These are phyloP conservation scores for Desoria tigrina DNA, from an alignment of 2,888 invertebrate genomes.

Conservation along the genomic window DNA sequence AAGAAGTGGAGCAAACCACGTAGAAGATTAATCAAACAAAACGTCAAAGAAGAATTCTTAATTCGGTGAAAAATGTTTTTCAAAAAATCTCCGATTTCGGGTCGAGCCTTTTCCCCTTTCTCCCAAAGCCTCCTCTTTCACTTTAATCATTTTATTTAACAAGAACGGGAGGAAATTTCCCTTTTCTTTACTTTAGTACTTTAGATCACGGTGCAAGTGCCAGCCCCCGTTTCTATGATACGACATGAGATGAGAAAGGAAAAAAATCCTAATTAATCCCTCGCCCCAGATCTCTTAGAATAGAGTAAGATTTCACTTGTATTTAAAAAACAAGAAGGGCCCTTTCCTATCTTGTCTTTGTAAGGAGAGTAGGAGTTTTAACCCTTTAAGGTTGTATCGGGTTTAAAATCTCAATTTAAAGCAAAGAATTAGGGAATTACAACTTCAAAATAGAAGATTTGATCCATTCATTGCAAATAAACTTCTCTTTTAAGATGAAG, in stretches of 20 bases:
- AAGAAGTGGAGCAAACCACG: constrained; percentile 9
- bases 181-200: constrained; percentile 7
- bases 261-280: constrained; percentile 22
- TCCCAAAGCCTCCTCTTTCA: constrained; percentile 1
- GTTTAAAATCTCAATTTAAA: too few species aligned
- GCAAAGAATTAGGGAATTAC: too few species aligned
- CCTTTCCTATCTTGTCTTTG: not conserved
- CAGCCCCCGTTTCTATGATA: not conserved
- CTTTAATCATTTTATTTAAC: constrained; percentile 12
- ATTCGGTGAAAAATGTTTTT: constrained; percentile 18
- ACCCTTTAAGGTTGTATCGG: too few species aligned
- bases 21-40: constrained; percentile 19
- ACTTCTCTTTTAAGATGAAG: too few species aligned
- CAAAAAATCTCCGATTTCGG: constrained; percentile 12
- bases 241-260: constrained; percentile 17
- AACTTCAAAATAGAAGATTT: too few species aligned
- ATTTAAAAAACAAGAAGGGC: constrained; percentile 23
- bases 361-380: too few species aligned
- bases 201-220: not conserved
- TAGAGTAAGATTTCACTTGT: constrained; percentile 6
- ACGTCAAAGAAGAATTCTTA: constrained; percentile 22
- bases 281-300: constrained; percentile 16
- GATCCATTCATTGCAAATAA: too few species aligned
- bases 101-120: constrained; percentile 15
- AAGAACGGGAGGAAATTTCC: constrained; percentile 1